Percentiles rank a stretch among this genome's conserved stretches.
Evolutionary conservation across 2,888 invertebrate genomes (phyloP).

Genomic region (Drosophila putrida): DNA sequence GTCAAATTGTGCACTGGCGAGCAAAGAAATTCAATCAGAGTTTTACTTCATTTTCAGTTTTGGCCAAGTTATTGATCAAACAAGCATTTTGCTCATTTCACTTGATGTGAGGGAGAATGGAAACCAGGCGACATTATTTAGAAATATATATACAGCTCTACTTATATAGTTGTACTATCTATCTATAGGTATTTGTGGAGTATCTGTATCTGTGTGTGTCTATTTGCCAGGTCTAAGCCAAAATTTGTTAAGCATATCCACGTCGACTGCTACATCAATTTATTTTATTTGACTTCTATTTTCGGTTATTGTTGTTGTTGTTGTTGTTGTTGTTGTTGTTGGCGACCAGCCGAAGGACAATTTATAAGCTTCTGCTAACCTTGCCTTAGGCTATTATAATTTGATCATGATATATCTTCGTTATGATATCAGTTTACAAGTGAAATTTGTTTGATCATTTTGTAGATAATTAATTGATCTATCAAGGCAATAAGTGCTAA

Average conservation of each 20-base stretch:
- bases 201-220: constrained; percentile 18
- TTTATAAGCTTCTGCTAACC: constrained; percentile 32
- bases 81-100: constrained; percentile 57
- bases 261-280: constrained; percentile 59
- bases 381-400: constrained; percentile 32
- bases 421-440: neutral
- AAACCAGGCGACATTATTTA: constrained; percentile 58
- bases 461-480: neutral
- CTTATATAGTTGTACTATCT: constrained; percentile 2
- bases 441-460: constrained; percentile 5
- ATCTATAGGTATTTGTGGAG: constrained; percentile 18
- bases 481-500: neutral
- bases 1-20: constrained; percentile 64
- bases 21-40: constrained; percentile 53
- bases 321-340: constrained; percentile 32
- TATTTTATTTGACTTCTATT: constrained; percentile 69
- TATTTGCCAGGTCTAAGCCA: constrained; percentile 38
- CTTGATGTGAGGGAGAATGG: constrained; percentile 7
- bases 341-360: constrained; percentile 57
- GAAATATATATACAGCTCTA: constrained; percentile 23
- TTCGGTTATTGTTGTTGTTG: constrained; percentile 46
- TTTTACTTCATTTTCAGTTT: constrained; percentile 22
- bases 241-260: constrained; percentile 55
- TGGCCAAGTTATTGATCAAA: constrained; percentile 77
- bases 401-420: constrained; percentile 36